Percentiles rank a stretch among this genome's conserved stretches.
Evolutionary conservation across 2,113 vertebrate genomes (phyloP).

Genomic region (Dicerorhinus sumatrensis): DNA sequence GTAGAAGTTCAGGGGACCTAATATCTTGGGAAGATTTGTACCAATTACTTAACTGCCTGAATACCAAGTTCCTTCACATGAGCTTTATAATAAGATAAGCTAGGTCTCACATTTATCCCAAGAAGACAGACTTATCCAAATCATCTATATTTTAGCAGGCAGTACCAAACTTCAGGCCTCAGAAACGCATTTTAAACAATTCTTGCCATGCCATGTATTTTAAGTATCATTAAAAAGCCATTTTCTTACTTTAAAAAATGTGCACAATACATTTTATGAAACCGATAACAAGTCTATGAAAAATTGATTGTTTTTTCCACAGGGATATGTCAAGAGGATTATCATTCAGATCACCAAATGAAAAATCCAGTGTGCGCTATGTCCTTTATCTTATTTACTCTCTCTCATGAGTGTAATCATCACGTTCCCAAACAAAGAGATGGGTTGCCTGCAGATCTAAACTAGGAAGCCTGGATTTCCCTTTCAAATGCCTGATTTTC

Average conservation of each 20-base stretch:
- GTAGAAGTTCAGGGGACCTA: conserved; percentile 24
- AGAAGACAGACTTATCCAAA: conserved; percentile 74
- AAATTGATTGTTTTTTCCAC: conserved; percentile 83
- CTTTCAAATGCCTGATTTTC: conserved; percentile 25
- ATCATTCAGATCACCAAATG: conserved; percentile 70
- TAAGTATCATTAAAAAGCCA: conserved; percentile 76
- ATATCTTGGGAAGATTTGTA: conserved; percentile 45
- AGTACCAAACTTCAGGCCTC: conserved; percentile 68
- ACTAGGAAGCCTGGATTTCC: background rate
- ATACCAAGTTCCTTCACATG: conserved; percentile 22
- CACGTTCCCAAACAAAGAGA: conserved; percentile 61
- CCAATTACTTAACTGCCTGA: conserved; percentile 59
- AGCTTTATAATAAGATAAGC: conserved; percentile 65
- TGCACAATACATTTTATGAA: conserved; percentile 70
- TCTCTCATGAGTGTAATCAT: conserved; percentile 47
- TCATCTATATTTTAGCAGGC: conserved; percentile 70
- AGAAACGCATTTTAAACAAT: conserved; percentile 67
- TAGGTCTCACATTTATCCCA: conserved; percentile 54
- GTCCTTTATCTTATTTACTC: conserved; percentile 70
- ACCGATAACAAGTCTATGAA: conserved; percentile 81
- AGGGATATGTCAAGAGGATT: conserved; percentile 71
- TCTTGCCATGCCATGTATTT: conserved; percentile 72
- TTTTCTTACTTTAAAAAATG: conserved; percentile 70
- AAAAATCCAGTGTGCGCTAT: conserved; percentile 4
- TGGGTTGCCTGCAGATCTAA: background rate